These are phyloP conservation scores for Cerceris ruficornis DNA, from an alignment of 2,888 invertebrate species.

Conservation along the genomic window DNA sequence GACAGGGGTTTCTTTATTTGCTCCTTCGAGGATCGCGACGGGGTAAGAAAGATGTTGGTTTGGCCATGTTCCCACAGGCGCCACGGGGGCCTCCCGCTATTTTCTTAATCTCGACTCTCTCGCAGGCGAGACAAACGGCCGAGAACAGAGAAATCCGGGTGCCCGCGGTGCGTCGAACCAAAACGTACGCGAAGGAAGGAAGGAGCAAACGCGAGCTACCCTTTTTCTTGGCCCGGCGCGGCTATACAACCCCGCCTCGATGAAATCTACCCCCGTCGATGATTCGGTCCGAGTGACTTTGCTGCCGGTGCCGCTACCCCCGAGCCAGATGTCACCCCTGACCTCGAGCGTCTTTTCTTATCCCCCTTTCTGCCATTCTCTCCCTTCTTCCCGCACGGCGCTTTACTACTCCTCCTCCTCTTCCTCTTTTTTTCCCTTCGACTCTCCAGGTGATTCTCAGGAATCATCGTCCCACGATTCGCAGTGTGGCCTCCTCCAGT, in stretches of 20 bases:
- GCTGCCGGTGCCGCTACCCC: constrained; percentile 11
- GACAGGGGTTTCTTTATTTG: constrained; percentile 31
- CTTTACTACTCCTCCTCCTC: background rate
- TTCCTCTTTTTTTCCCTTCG: constrained; percentile 17
- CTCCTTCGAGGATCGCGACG: constrained; percentile 8
- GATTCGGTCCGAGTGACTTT: constrained; percentile 43
- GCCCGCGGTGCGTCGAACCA: constrained; percentile 35
- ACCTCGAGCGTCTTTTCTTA: constrained; percentile 55
- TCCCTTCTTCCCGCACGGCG: background rate
- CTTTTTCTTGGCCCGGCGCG: constrained; percentile 18
- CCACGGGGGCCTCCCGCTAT: constrained; percentile 76
- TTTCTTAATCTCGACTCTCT: constrained; percentile 70
- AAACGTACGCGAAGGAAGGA: constrained; percentile 15
- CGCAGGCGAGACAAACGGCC: constrained; percentile 56
- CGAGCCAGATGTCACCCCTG: constrained; percentile 44
- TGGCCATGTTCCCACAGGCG: constrained; percentile 62
- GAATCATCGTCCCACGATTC: background rate
- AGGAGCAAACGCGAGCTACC: constrained; percentile 12
- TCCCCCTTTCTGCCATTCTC: constrained; percentile 17
- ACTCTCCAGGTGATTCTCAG: background rate
- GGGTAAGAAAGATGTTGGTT: constrained; percentile 23
- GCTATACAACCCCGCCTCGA: constrained; percentile 23
- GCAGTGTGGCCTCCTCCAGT: background rate
- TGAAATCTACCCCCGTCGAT: constrained; percentile 49
- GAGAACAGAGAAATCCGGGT: constrained; percentile 30